Percentiles rank a stretch among this genome's conserved stretches.
These are phyloP conservation scores for Glandiceps talaboti DNA, from an alignment of 53 echinoderm and acorn worm genomes.

Conservation along the genomic window DNA sequence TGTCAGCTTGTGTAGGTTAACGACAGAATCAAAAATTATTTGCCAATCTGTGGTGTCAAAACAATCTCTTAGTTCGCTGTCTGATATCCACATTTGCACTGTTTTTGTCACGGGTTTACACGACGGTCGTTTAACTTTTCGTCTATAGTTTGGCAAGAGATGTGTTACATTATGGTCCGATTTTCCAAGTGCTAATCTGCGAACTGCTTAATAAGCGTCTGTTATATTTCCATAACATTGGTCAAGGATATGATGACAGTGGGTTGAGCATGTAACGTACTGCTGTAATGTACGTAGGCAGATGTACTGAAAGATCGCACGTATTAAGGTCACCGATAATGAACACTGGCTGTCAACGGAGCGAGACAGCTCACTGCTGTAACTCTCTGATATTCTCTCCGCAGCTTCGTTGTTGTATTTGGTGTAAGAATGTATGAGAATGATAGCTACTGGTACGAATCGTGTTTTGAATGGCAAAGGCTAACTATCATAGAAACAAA, in stretches of 20 bases:
- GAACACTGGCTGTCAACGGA: neutral
- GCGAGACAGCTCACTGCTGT: neutral
- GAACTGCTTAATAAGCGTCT: neutral
- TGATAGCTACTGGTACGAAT: too few relatives aligned
- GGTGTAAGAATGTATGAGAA: too few relatives aligned
- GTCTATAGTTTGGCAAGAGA: neutral
- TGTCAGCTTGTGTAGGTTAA: neutral
- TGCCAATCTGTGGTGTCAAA: neutral
- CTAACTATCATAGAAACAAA: too few relatives aligned
- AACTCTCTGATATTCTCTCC: neutral
- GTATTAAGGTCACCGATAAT: conserved; percentile 4
- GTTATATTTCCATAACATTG: neutral
- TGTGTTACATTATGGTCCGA: neutral
- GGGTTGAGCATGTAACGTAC: neutral
- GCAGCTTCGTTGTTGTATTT: conserved; percentile 4
- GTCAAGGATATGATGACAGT: neutral
- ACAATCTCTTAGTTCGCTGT: neutral
- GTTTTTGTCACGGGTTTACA: neutral
- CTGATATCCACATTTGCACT: neutral
- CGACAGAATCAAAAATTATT: neutral
- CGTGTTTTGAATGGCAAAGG: too few relatives aligned
- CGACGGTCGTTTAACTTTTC: neutral
- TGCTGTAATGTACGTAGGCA: neutral
- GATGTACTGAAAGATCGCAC: neutral
- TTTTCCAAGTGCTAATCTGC: neutral